Evolutionary conservation across 2,113 vertebrate genomes (phyloP).

Genomic region (Misgurnus anguillicaudatus): DNA sequence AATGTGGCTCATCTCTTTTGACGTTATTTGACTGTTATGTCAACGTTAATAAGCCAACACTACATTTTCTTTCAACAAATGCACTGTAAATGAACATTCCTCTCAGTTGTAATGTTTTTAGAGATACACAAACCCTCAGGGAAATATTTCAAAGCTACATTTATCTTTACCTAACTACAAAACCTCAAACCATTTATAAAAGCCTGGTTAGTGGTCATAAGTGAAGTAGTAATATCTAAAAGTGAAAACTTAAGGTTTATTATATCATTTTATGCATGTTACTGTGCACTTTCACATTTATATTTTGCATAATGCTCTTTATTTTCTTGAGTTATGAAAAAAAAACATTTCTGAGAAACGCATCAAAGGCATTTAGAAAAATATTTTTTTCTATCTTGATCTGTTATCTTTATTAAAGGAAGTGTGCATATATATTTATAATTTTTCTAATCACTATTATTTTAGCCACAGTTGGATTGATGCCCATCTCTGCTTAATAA

Average conservation of each 20-base stretch:
- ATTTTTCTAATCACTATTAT: neutral
- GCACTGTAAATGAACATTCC: neutral
- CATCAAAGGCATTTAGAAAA: too few species aligned
- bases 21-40: conserved; percentile 12
- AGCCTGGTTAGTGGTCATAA: neutral
- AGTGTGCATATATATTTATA: neutral
- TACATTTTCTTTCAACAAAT: conserved; percentile 17
- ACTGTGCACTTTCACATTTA: neutral
- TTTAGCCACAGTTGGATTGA: neutral
- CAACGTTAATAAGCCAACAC: conserved; percentile 5
- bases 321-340: neutral
- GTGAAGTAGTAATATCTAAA: neutral
- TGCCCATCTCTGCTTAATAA: conserved; percentile 15
- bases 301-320: conserved; percentile 11
- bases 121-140: conserved; percentile 22
- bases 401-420: too few species aligned
- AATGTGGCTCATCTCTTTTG: conserved; percentile 10
- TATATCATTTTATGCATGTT: conserved; percentile 11
- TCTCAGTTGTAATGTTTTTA: neutral
- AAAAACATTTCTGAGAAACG: too few species aligned
- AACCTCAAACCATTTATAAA: neutral
- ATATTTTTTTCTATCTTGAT: too few species aligned
- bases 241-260: neutral
- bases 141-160: neutral
- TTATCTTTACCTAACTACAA: neutral